These are phyloP conservation scores for Teleiodes luculella DNA, from an alignment of 2,888 invertebrate genomes.

Conservation along the genomic window DNA sequence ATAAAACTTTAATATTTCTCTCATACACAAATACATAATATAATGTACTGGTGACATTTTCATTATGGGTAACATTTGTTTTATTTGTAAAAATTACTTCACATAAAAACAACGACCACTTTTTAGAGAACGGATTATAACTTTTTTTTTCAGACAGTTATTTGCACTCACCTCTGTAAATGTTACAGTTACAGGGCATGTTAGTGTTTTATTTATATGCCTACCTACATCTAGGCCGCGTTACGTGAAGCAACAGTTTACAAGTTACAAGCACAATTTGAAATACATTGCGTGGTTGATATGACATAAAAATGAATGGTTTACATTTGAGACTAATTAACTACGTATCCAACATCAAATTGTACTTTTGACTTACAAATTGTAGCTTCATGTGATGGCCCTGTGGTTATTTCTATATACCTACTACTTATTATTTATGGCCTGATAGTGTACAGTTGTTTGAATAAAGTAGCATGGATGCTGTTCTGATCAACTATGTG, in stretches of 20 bases:
- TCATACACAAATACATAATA: background rate
- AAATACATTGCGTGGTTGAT: no score
- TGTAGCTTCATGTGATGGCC: no score
- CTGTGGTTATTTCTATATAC: no score
- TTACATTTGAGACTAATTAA: no score
- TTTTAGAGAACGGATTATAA: background rate
- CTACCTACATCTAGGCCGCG: no score
- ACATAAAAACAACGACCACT: background rate
- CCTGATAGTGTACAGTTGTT: constrained; percentile 62
- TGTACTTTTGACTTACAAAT: background rate
- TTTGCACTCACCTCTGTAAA: constrained; percentile 63
- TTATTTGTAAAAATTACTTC: background rate
- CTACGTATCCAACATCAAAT: no score
- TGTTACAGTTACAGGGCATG: constrained; percentile 50
- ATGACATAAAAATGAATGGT: no score
- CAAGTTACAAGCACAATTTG: no score
- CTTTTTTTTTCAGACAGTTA: background rate
- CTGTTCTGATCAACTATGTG: constrained; percentile 57
- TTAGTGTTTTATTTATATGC: background rate
- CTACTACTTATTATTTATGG: constrained; percentile 41
- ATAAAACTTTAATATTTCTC: constrained; percentile 34
- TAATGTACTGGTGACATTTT: constrained; percentile 36
- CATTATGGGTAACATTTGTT: constrained; percentile 27
- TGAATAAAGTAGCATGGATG: constrained; percentile 65
- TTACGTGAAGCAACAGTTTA: no score